Evolutionary conservation across 2,113 vertebrate species (phyloP).

Genomic region (Noturus placidus): DNA sequence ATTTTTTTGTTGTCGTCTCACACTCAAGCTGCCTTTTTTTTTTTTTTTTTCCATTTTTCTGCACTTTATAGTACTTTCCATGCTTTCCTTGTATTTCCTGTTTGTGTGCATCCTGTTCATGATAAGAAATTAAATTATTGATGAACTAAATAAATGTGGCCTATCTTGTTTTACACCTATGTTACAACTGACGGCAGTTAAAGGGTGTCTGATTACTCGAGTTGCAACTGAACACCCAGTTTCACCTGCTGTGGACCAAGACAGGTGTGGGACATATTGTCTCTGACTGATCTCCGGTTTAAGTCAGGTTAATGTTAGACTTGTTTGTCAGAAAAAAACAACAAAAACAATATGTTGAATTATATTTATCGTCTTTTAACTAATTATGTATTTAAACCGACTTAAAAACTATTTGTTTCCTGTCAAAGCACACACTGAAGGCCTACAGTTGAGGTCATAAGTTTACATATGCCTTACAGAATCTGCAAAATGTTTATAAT

Average conservation of each 20-base stretch:
- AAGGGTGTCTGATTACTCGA: background rate
- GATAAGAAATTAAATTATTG: background rate
- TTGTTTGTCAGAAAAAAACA: background rate
- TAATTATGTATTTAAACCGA: background rate
- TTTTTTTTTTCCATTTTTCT: background rate
- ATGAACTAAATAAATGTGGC: background rate
- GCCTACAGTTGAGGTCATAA: too few relatives aligned
- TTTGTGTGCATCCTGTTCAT: background rate
- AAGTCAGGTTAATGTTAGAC: background rate
- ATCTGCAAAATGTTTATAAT: too few relatives aligned
- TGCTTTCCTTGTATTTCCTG: background rate
- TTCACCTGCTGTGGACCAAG: background rate
- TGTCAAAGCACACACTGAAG: background rate
- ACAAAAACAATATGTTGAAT: background rate
- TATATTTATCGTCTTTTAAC: background rate
- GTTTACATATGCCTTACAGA: too few relatives aligned
- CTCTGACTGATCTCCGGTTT: background rate
- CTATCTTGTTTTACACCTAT: slow-evolving; percentile 12
- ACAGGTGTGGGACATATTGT: background rate
- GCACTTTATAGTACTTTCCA: background rate
- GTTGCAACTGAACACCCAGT: slow-evolving; percentile 1
- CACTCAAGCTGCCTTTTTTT: background rate
- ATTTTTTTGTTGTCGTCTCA: background rate
- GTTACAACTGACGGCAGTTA: background rate
- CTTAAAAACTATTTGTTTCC: background rate